Conservation (phyloP, 2,888 invertebrate genomes). For the Drosophila greeni region DNA sequence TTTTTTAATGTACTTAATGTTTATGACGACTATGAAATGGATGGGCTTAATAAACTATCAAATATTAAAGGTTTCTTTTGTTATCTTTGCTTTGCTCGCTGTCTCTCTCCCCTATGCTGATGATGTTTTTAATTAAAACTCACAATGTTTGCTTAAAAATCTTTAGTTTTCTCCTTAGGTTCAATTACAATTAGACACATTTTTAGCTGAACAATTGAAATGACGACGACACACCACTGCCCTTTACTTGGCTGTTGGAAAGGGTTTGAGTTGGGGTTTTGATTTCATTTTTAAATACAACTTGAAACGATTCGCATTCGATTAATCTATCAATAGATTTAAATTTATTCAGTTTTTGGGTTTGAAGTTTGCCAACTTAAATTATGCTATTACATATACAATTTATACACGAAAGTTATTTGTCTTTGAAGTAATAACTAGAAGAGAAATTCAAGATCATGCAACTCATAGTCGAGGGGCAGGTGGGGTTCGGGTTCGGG, state of each 20-base stretch:
- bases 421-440: conserved; percentile 73
- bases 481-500: conserved; percentile 11
- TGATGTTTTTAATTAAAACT: conserved; percentile 67
- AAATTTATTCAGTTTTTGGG: conserved; percentile 63
- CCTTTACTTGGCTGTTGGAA: conserved; percentile 45
- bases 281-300: conserved; percentile 46
- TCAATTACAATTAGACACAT: conserved; percentile 72
- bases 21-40: conserved; percentile 71
- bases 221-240: conserved; percentile 38
- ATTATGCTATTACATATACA: conserved; percentile 71
- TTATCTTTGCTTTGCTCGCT: conserved; percentile 46
- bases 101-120: conserved; percentile 39
- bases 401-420: conserved; percentile 68
- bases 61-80: conserved; percentile 59
- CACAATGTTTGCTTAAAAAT: conserved; percentile 69
- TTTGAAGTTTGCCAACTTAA: conserved; percentile 61
- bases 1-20: conserved; percentile 61
- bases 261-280: conserved; percentile 42
- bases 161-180: conserved; percentile 58
- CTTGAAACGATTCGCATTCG: conserved; percentile 54
- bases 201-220: conserved; percentile 70
- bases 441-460: conserved; percentile 49
- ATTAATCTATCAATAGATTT: conserved; percentile 42
- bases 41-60: conserved; percentile 73
- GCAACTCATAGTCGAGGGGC: conserved; percentile 34